Percentiles rank a stretch among this genome's conserved stretches.
Conservation (phyloP, 2,113 vertebrate genomes). For the Diglossa brunneiventris region DNA sequence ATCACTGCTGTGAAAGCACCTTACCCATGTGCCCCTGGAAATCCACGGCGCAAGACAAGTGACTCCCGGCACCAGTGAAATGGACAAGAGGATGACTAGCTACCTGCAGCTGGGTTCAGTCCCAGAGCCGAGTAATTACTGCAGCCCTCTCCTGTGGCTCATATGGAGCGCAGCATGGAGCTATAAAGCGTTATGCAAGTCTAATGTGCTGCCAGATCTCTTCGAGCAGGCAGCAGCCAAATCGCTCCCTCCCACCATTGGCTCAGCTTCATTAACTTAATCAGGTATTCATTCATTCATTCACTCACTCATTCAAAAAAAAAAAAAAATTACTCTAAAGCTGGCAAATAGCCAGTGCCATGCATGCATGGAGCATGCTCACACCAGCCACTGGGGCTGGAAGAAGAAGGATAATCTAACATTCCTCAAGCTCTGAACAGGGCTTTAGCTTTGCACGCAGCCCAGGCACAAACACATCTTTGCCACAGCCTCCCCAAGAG, state of each 20-base stretch:
- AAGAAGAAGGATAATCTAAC: neutral
- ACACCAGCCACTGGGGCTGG: neutral
- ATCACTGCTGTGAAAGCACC: conserved; percentile 2
- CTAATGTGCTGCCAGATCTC: conserved; percentile 82
- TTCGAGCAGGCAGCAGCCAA: conserved; percentile 76
- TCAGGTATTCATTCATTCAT: conserved; percentile 93
- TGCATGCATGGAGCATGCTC: conserved; percentile 43
- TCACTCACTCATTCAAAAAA: conserved; percentile 85
- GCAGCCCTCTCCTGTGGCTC: conserved; percentile 67
- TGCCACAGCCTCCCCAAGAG: neutral
- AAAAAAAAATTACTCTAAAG: conserved; percentile 56
- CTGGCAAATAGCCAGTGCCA: conserved; percentile 74
- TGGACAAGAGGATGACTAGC: conserved; percentile 47
- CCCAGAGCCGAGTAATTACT: conserved; percentile 40
- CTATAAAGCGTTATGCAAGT: conserved; percentile 79
- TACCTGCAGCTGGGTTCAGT: conserved; percentile 70
- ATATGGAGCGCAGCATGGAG: conserved; percentile 71
- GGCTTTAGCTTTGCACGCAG: neutral
- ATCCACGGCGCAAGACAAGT: neutral
- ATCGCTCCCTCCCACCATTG: conserved; percentile 74
- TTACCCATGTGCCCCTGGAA: conserved; percentile 19
- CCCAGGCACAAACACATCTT: neutral
- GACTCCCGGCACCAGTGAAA: conserved; percentile 28
- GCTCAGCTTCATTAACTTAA: conserved; percentile 82
- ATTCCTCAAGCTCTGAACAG: neutral